phyloP scores from a whole-genome alignment of 2,888 invertebrate genomes.

The Drosophila nigricruria region DNA sequence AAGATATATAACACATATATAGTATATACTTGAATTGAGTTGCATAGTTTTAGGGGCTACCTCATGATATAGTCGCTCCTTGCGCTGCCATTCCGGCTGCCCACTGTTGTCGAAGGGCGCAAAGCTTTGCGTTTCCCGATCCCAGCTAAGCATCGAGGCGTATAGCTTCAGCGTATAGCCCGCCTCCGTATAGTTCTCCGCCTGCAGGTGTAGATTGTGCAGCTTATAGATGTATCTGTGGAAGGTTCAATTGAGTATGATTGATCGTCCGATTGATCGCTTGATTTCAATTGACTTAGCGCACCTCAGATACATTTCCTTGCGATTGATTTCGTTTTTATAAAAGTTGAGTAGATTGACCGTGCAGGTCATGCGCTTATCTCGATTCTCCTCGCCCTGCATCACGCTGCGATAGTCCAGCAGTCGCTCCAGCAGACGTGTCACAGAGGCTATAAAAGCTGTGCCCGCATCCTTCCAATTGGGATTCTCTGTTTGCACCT shows the following conservation, averaged over 20 bases:
- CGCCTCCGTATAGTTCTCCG: slow-evolving; percentile 97
- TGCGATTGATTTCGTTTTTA: slow-evolving; percentile 97
- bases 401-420: slow-evolving; percentile 97
- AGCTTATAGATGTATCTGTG: slow-evolving; percentile 95
- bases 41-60: slow-evolving; percentile 47
- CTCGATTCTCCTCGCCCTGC: slow-evolving; percentile 97
- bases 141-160: slow-evolving; percentile 95
- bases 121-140: slow-evolving; percentile 87
- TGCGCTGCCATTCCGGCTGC: slow-evolving; percentile 94
- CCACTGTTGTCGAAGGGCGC: slow-evolving; percentile 89
- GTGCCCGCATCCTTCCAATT: slow-evolving; percentile 96
- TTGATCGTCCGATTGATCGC: not conserved
- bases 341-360: slow-evolving; percentile 98
- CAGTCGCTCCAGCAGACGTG: slow-evolving; percentile 93
- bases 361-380: slow-evolving; percentile 98
- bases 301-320: slow-evolving; percentile 95
- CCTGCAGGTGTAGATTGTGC: slow-evolving; percentile 95
- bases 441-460: slow-evolving; percentile 96
- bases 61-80: slow-evolving; percentile 93
- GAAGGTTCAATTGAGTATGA: not conserved
- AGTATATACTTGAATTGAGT: not conserved
- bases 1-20: not conserved
- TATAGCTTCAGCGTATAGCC: slow-evolving; percentile 97
- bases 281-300: not conserved
- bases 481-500: slow-evolving; percentile 93